Conservation (phyloP, 2,797 vertebrate genomes). For the Acanthurus tractus region DNA sequence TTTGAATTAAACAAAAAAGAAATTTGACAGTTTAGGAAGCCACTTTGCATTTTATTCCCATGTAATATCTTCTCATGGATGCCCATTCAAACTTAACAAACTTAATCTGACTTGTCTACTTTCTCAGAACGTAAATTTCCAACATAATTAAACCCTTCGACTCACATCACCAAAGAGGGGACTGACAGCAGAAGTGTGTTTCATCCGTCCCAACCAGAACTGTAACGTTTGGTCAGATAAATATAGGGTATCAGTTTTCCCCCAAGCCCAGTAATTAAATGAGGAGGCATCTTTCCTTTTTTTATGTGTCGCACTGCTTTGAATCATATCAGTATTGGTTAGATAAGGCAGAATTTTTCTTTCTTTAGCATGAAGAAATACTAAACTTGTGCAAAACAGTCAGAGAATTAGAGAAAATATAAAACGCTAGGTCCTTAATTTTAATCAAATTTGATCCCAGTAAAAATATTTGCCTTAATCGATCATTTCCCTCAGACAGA, state of each 20-base stretch:
- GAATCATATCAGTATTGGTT: slow-evolving; percentile 63
- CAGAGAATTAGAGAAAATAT: slow-evolving; percentile 19
- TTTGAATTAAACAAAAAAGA: slow-evolving; percentile 43
- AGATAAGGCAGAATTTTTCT: slow-evolving; percentile 61
- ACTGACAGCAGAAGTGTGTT: slow-evolving; percentile 64
- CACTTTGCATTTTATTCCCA: slow-evolving; percentile 14
- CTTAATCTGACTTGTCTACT: slow-evolving; percentile 55
- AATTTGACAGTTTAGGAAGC: slow-evolving; percentile 12
- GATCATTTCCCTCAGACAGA: slow-evolving; percentile 63
- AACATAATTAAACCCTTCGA: slow-evolving; percentile 79
- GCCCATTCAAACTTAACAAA: slow-evolving; percentile 47
- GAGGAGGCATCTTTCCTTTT: slow-evolving; percentile 66
- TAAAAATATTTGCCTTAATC: slow-evolving; percentile 74
- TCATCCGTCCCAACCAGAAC: slow-evolving; percentile 68
- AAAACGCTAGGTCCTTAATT: slow-evolving; percentile 48
- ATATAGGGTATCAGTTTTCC: slow-evolving; percentile 74
- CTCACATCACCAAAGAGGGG: slow-evolving; percentile 57
- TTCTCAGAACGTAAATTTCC: slow-evolving; percentile 76
- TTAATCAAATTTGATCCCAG: slow-evolving; percentile 71
- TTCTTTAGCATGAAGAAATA: slow-evolving; percentile 42
- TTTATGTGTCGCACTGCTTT: slow-evolving; percentile 56
- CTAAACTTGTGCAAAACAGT: slow-evolving; percentile 24
- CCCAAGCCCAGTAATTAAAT: slow-evolving; percentile 79
- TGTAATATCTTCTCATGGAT: background rate
- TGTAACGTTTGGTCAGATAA: slow-evolving; percentile 77